These are phyloP conservation scores for Colletes latitarsis DNA, from an alignment of 1,140 invertebrate species.

Conservation along the genomic window DNA sequence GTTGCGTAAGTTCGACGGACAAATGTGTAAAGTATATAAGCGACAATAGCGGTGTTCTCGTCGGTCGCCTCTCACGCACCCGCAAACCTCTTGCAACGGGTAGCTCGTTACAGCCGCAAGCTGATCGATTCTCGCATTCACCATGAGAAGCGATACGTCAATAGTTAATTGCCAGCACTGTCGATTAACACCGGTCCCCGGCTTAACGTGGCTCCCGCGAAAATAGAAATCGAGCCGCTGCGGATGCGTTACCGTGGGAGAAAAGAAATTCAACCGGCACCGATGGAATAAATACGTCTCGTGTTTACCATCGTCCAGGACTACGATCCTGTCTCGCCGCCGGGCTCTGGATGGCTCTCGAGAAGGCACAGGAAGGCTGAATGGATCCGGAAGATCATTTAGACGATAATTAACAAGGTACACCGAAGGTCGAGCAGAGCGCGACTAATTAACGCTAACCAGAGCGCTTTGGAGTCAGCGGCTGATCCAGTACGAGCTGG, in stretches of 20 bases:
- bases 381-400: constrained; percentile 40
- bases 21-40: constrained; percentile 3
- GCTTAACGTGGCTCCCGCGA: constrained; percentile 7
- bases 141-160: constrained; percentile 14
- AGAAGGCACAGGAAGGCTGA: constrained; percentile 13
- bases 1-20: background rate
- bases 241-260: constrained; percentile 37
- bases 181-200: constrained; percentile 30
- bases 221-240: constrained; percentile 18
- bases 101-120: background rate
- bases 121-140: constrained; percentile 43
- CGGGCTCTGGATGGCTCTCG: background rate
- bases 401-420: constrained; percentile 47
- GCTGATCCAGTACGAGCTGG: constrained; percentile 13
- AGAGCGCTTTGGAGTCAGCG: background rate
- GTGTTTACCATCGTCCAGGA: constrained; percentile 1
- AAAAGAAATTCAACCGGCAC: constrained; percentile 9
- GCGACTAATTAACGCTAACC: constrained; percentile 48
- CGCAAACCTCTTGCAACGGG: background rate
- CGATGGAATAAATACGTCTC: constrained; percentile 40
- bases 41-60: constrained; percentile 11
- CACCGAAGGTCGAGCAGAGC: constrained; percentile 33
- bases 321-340: constrained; percentile 1
- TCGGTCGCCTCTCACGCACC: background rate
- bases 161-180: constrained; percentile 42